Conservation (phyloP, 2,113 vertebrate genomes). For the Conger conger region DNA sequence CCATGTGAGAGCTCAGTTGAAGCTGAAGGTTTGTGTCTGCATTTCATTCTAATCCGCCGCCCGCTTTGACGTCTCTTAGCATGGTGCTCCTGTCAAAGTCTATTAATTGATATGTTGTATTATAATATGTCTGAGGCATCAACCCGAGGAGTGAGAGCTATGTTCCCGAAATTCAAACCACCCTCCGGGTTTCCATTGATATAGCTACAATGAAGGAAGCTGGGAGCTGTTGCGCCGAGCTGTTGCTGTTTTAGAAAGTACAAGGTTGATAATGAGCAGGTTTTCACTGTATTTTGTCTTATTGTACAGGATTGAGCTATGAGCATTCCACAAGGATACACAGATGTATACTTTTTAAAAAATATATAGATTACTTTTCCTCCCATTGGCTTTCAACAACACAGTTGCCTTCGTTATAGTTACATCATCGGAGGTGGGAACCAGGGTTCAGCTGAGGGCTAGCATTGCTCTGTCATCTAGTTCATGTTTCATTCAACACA, state of each 20-base stretch:
- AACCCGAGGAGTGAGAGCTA: not conserved
- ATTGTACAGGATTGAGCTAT: not conserved
- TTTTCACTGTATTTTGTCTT: not conserved
- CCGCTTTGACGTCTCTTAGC: not conserved
- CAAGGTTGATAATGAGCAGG: not conserved
- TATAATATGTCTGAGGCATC: not conserved
- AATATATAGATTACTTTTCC: not conserved
- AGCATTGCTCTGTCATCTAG: not conserved
- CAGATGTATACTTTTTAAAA: too few relatives aligned
- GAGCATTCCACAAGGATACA: not conserved
- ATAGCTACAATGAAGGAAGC: not conserved
- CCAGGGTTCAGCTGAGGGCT: not conserved
- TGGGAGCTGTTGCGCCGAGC: not conserved
- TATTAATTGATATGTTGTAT: conserved; percentile 1
- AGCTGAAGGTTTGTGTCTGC: not conserved
- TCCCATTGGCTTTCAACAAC: not conserved
- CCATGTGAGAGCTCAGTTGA: not conserved
- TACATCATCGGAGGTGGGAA: not conserved
- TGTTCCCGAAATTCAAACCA: not conserved
- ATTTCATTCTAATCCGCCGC: not conserved
- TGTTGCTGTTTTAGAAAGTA: not conserved
- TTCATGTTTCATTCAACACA: not conserved
- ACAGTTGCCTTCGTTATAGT: not conserved
- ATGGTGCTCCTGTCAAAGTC: not conserved
- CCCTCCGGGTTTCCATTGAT: not conserved